Percentiles rank a stretch among this genome's conserved stretches.
Conservation (phyloP, 1,140 invertebrate species). For the Chymomyza costata region DNA sequence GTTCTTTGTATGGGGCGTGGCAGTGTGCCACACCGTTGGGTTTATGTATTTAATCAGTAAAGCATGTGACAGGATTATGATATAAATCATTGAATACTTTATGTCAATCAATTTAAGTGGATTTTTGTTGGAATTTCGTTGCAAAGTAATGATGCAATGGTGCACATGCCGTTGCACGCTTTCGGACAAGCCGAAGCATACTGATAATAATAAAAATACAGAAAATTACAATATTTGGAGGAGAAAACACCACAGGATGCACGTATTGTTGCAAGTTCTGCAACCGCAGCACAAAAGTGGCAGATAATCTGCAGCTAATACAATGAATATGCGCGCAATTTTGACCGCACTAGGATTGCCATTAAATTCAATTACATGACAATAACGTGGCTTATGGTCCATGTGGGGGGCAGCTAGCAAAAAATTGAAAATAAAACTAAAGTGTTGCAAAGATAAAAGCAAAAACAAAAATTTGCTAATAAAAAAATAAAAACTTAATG, state of each 20-base stretch:
- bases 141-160: neutral
- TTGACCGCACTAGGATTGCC: conserved; percentile 41
- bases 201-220: no score
- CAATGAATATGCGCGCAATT: conserved; percentile 40
- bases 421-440: conserved; percentile 72
- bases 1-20: neutral
- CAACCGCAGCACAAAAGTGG: conserved; percentile 49
- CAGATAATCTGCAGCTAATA: conserved; percentile 62
- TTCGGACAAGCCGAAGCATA: no score
- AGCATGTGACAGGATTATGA: conserved; percentile 66
- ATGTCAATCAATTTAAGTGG: conserved; percentile 40
- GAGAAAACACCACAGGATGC: no score
- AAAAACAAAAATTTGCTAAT: no score
- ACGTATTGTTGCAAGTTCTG: conserved; percentile 27
- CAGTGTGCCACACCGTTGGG: conserved; percentile 1
- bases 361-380: conserved; percentile 71
- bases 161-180: neutral
- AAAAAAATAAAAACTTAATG: no score
- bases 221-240: no score
- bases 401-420: conserved; percentile 45
- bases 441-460: conserved; percentile 58
- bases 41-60: conserved; percentile 64
- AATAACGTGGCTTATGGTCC: conserved; percentile 64
- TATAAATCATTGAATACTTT: conserved; percentile 61
- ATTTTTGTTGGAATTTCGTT: conserved; percentile 5